Evolutionary conservation across 2,797 vertebrate species (phyloP), one percentile per base, ranked within the genome.

Genomic region (Synanceia verrucosa): DNA sequence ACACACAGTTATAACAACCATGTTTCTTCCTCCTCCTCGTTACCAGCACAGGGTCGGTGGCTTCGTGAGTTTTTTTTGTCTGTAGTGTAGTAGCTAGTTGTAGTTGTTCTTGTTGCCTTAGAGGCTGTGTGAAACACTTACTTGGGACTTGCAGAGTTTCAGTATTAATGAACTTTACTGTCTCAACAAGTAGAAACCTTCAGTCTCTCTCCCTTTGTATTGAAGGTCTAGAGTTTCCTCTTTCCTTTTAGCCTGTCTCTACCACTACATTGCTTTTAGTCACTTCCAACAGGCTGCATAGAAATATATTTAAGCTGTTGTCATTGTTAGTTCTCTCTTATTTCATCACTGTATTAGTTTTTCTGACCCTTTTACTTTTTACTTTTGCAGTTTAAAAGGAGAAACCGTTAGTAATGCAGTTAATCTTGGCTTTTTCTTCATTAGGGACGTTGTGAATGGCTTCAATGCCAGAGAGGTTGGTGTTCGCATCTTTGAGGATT

Each of bases 401-500:
- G 7, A 59, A n/a, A 5, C 36, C 13, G 13, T 34, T 47, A 26
- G 10, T 23, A 46, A 63, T 21, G 24, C 37, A 53, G 13, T 33
- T 21, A 24, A 6, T 37, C 10, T 37, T 57, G 59, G 2, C 19
- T 55, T 71, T 56, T 68, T 76, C 50, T 61, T 76, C 44, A 12
- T 60, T 19, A 95, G 94, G 9, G 93, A 92, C 33, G 1, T 95
- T 9, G 4, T 93, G 24, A 86, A 78, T 0, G 59, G 91, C 37
- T 94, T 94, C 59, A 93, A 88, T 39, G 90, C 91, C 62, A 91
- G 82, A 56, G 94, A 96, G 1, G 55, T 97, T 0, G 92, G 93
- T 0, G 69, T 95, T 24, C 92, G 94, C 56, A 96, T 98, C 89
- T 97, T 97, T 88, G 95, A 95, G 84, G 97, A 98, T 72, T 96